Base-by-base conservation (phyloP, 2,797 vertebrate species). In the Poecilia velifera region DNA sequence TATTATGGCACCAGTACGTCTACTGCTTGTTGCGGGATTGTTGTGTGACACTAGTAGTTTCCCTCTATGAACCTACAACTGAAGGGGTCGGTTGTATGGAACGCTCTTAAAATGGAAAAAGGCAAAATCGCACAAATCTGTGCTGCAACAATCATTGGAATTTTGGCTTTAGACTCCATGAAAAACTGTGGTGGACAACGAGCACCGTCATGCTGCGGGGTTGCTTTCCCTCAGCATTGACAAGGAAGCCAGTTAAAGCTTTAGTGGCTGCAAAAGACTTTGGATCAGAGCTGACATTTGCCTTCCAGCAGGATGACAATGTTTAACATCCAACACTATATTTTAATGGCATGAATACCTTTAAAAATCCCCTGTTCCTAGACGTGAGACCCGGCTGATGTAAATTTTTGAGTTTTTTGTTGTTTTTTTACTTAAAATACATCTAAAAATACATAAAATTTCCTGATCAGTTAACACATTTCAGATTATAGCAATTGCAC, bases 391-490 rank as follows among this genome's bases (percentile, higher is more conserved):
- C 76, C 71, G 72, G 49, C 68, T 80, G 41, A 79, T 82, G 53
- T 71, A 41, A 62, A 80, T 82, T 78, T 76, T 66, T 34, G 9
- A n/a, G 2, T 28, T 6, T 62, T 64, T n/a, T 78, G 43, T 4
- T 45, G 43, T 45, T 49, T 49, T 3, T 76, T 80, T 5, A 1
- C 22, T 53, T 25, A 25, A 53, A 53, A 53, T 22, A 51, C 7
- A 25, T 53, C 22, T 62, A 76, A 77, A 66, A 77, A 84, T 57
- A 83, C 66, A 49, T 74, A 72, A 83, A 75, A 75, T 83, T 84
- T 83, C 75, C 64, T 82, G 22, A 85, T 86, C 84, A 76, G 73
- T 85, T 74, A 88, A 81, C 79, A 88, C 76, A 72, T 83, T 83
- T 83, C 46, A 55, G 14, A 77, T 86, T 83, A 81, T 84, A 83